Percentiles rank a stretch among this genome's conserved stretches.
phyloP scores from a whole-genome alignment of 2,888 invertebrate genomes.

The Microplitis deprimator region DNA sequence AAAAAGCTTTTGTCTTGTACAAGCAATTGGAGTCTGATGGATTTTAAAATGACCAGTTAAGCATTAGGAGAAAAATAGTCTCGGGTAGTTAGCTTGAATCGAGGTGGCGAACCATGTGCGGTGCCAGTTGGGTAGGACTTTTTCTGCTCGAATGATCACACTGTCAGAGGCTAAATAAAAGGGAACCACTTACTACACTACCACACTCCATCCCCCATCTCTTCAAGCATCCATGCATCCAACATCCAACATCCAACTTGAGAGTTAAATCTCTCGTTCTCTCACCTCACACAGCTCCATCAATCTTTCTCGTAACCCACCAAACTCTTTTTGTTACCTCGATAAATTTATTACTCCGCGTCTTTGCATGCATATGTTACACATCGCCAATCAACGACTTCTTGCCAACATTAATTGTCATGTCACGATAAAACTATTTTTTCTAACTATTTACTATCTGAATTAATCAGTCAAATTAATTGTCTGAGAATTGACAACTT shows the following conservation, averaged over 20 bases:
- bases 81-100: conserved; percentile 51
- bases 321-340: conserved; percentile 58
- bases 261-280: conserved; percentile 48
- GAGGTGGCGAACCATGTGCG: conserved; percentile 42
- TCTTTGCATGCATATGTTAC: conserved; percentile 43
- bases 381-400: conserved; percentile 35
- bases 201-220: too few species aligned
- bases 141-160: conserved; percentile 60
- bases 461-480: not conserved
- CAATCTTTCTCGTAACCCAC: conserved; percentile 62
- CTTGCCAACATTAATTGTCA: too few species aligned
- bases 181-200: conserved; percentile 56
- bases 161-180: conserved; percentile 58
- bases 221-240: too few species aligned
- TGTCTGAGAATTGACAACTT: not conserved
- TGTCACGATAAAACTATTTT: too few species aligned
- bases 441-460: not conserved
- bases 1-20: conserved; percentile 6
- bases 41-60: conserved; percentile 54
- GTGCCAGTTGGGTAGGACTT: conserved; percentile 59
- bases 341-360: conserved; percentile 62
- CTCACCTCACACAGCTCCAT: conserved; percentile 65
- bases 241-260: too few species aligned
- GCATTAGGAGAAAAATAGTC: conserved; percentile 46
- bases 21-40: conserved; percentile 40